Base-by-base conservation (phyloP, 1,140 invertebrate species). In the Meloidogyne hapla region DNA sequence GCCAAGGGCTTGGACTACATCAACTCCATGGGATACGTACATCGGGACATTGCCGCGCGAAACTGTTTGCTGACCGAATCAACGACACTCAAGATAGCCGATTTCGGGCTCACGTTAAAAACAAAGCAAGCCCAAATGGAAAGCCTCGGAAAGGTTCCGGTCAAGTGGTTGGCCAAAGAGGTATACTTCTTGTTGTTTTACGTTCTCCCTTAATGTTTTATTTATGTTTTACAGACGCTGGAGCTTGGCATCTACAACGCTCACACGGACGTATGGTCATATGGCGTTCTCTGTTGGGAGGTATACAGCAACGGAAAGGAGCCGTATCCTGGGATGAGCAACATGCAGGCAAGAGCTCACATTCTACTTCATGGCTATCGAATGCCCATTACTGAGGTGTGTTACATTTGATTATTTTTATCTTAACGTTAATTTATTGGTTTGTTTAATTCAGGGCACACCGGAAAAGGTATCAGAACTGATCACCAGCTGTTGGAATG, bases 101-200 rank as follows among this genome's bases (percentile, higher is more conserved):
- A 80, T 67, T 80, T 80, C 18, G 79, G 79, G 6, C 38, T 80
- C 13, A 71, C 78, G 4, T 9, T 56, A 13, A 26, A 70, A n/a
- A 80, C 80, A 9, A 69, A 42, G 6, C 45, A 26, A 2, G 68
- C 79, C 23, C 33, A 66, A 3, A 70, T 81, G 65, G 71, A 73
- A 3, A 23, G 23, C 15, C 28, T 45, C 10, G 62, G 28, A 12
- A 18, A 42, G 21, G 62, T 80, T 62, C 79, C 79, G 0, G 71
- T 81, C 26, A 75, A 71, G 28, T 80, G 79, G 79, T 56, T 80
- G 38, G 64, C 79, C n/a, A 80, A 75, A 6, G 79, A 80, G 61
- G 75, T 80, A 15, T 18, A n/a, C n/a, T n/a, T n/a, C n/a, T n/a
- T n/a, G n/a, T n/a, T n/a, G n/a, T n/a, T n/a, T n/a, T n/a, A n/a